A percentile compares a stretch with the other conserved stretches of the same genome.
phyloP scores from a whole-genome alignment of 2,888 invertebrate species.

The Chalcis sispes region DNA sequence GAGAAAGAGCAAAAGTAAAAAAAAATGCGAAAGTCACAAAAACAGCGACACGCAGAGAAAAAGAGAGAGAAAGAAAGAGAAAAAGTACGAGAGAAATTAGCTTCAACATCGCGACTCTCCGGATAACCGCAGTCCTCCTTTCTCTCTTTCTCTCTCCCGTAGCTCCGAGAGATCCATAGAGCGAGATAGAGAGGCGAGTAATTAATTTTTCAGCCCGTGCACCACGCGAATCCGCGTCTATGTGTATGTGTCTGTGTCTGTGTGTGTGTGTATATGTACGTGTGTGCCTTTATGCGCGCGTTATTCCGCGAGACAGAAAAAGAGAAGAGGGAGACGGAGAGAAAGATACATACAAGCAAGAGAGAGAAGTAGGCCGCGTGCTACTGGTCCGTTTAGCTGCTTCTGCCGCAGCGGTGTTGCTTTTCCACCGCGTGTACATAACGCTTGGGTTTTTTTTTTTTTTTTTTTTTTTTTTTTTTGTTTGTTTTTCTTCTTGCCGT shows the following conservation, averaged over 20 bases:
- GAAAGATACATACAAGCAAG: not conserved
- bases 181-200: slow-evolving; percentile 39
- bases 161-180: slow-evolving; percentile 19
- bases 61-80: slow-evolving; percentile 12
- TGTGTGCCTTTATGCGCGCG: too few relatives aligned
- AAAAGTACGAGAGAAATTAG: not conserved
- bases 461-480: too few relatives aligned
- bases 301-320: slow-evolving; percentile 6
- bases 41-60: too few relatives aligned
- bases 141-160: too few relatives aligned
- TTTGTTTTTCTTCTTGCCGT: not conserved
- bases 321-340: not conserved
- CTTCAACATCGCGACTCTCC: not conserved
- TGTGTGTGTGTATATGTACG: too few relatives aligned
- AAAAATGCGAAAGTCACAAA: too few relatives aligned
- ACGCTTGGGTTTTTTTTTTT: too few relatives aligned
- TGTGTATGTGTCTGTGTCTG: not conserved
- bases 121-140: too few relatives aligned
- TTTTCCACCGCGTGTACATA: too few relatives aligned
- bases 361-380: slow-evolving; percentile 29
- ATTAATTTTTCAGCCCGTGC: slow-evolving; percentile 58
- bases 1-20: too few relatives aligned
- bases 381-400: slow-evolving; percentile 6
- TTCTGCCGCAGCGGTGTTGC: too few relatives aligned
- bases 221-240: not conserved